Conservation (phyloP, 2,113 vertebrate species). For the Lagopus muta region DNA sequence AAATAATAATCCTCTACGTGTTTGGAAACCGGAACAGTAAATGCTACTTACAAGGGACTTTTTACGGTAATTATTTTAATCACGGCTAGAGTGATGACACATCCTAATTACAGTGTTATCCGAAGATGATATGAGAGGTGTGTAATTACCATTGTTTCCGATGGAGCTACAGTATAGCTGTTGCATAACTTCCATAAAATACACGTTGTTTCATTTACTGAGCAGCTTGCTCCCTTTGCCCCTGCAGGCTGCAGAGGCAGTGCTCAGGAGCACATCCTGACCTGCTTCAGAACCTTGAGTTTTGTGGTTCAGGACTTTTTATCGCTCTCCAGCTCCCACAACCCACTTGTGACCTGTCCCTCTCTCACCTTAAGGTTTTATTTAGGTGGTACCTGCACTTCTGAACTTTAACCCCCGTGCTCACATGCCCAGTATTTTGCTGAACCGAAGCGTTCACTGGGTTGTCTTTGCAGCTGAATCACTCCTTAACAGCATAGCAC, state of each 20-base stretch:
- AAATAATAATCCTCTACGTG: neutral
- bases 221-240: neutral
- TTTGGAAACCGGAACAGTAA: conserved; percentile 70
- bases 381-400: neutral
- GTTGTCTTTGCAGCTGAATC: neutral
- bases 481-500: neutral
- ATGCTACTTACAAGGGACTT: conserved; percentile 61
- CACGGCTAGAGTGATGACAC: conserved; percentile 64
- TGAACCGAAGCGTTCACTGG: neutral
- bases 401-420: neutral
- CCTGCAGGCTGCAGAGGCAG: neutral
- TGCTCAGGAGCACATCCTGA: neutral
- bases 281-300: neutral
- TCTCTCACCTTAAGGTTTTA: neutral
- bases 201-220: neutral
- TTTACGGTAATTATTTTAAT: conserved; percentile 69
- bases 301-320: neutral
- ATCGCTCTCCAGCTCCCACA: neutral
- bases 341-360: neutral
- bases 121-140: conserved; percentile 66
- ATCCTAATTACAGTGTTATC: conserved; percentile 73
- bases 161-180: conserved; percentile 41
- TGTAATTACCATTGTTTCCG: conserved; percentile 71
- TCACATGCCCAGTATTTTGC: neutral
- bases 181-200: conserved; percentile 48